Base-by-base conservation (phyloP, 1,140 invertebrate species). In the Onthophagus taurus region DNA sequence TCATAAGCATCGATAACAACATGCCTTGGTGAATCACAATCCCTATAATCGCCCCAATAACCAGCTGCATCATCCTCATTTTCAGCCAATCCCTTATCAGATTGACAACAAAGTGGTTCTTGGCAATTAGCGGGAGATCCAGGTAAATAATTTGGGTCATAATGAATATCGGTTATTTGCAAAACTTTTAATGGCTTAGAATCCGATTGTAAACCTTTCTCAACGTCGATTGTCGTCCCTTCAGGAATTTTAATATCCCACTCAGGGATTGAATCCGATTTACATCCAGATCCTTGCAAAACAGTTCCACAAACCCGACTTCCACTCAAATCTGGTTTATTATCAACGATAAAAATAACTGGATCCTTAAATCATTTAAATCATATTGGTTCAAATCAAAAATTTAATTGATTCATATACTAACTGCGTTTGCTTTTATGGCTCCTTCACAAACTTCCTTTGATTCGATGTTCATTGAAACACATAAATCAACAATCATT, bases 91-190 rank as follows among this genome's bases (percentile, higher is more conserved):
- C 51, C 55, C 34, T 38, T 45, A 23, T 39, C 69, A 33, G 13
- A 36, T 8, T 43, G 68, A 61, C 88, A 92, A 56, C 88, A 92
- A 6, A 81, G 67, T 5, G 83, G 83, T 52, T 85, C 78, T 2
- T 67, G 68, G 55, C 88, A 93, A 2, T 71, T 55, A 3, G 82
- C 75, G 30, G 80, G 76, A 0, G 77, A 69, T n/a, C 76, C 72
- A 1, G 69, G 56, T 38, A 73, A 63, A 55, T 91, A 93, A 6
- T 72, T 58, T 0, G 76, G 74, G 61, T 91, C 87, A 39, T 82
- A 75, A 59, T 92, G 89, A 24, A 85, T 74, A 58, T 92, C 89
- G 0, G 81, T 76, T 23, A 91, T 59, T 26, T 91, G 81, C n/a
- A 85, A 65, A 16, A 89, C 67, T 51, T 75, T 71, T 0, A 75